phyloP scores from a whole-genome alignment of 2,888 invertebrate genomes.

The Xestoiulus laeticollis region DNA sequence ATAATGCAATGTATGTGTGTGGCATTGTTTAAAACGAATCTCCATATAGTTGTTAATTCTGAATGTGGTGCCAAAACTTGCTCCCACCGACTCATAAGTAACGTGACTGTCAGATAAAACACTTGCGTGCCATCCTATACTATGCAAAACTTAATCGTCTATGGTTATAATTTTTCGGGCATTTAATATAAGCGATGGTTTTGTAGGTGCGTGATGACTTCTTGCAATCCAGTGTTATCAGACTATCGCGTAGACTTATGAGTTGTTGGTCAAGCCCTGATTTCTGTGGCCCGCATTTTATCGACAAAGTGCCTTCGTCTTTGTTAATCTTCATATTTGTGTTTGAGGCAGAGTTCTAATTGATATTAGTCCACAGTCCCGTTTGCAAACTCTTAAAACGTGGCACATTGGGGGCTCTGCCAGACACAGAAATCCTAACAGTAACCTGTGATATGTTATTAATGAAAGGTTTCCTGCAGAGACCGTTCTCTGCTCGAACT shows the following conservation, averaged over 20 bases:
- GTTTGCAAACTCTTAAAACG: not conserved
- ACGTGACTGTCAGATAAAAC: no score
- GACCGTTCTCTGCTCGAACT: not conserved
- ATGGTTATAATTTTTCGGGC: not conserved
- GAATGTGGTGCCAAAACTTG: not conserved
- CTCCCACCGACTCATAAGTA: not conserved
- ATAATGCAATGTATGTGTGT: not conserved
- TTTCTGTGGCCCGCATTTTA: not conserved
- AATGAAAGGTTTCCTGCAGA: conserved; percentile 4
- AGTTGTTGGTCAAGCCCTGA: not conserved
- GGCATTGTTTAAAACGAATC: not conserved
- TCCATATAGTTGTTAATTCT: not conserved
- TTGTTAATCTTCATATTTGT: conserved; percentile 8
- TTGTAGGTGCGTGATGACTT: not conserved
- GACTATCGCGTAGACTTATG: not conserved
- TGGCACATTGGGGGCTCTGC: not conserved
- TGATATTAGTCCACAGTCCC: conserved; percentile 27
- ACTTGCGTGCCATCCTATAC: not conserved
- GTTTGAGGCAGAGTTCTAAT: not conserved
- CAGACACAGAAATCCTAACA: conserved; percentile 35
- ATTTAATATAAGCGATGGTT: not conserved
- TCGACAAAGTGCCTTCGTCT: not conserved
- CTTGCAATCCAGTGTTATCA: not conserved
- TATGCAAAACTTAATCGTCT: not conserved
- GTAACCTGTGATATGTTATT: conserved; percentile 33